Evolutionary conservation across 2,888 invertebrate species (phyloP).

Genomic region (Sthenelais limicola): DNA sequence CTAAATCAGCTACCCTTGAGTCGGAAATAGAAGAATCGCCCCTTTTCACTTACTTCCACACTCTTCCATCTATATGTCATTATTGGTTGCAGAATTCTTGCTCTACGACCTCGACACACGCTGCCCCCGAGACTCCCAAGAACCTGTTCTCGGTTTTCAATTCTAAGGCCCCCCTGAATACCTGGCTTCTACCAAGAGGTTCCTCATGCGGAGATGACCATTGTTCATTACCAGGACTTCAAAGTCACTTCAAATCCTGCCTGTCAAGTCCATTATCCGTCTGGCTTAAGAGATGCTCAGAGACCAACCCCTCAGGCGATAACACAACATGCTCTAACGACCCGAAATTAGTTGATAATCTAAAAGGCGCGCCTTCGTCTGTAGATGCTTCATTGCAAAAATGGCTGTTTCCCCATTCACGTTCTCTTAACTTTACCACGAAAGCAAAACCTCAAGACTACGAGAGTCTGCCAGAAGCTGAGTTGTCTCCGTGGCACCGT

Average conservation of each 20-base stretch:
- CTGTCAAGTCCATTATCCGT: neutral
- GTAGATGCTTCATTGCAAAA: neutral
- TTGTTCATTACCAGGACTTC: too few species aligned
- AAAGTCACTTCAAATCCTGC: neutral
- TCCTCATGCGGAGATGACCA: too few species aligned
- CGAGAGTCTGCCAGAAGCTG: too few species aligned
- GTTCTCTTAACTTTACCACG: neutral
- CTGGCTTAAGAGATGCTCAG: neutral
- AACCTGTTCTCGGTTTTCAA: slow-evolving; percentile 19
- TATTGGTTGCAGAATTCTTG: slow-evolving; percentile 1
- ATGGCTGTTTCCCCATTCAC: neutral
- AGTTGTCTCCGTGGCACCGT: too few species aligned
- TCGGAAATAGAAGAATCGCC: slow-evolving; percentile 10
- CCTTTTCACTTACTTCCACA: slow-evolving; percentile 31
- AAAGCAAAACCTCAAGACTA: neutral
- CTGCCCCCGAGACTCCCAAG: neutral
- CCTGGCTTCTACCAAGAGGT: slow-evolving; percentile 5
- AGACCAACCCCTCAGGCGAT: neutral
- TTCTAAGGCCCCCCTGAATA: neutral
- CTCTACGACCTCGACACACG: neutral
- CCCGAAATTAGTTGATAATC: too few species aligned
- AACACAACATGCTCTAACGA: too few species aligned
- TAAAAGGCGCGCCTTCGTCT: too few species aligned
- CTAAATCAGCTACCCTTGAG: neutral
- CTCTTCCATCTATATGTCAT: neutral